These are phyloP conservation scores for Rhadinocentrus ornatus DNA, from an alignment of 2,797 vertebrate genomes.

Conservation along the genomic window DNA sequence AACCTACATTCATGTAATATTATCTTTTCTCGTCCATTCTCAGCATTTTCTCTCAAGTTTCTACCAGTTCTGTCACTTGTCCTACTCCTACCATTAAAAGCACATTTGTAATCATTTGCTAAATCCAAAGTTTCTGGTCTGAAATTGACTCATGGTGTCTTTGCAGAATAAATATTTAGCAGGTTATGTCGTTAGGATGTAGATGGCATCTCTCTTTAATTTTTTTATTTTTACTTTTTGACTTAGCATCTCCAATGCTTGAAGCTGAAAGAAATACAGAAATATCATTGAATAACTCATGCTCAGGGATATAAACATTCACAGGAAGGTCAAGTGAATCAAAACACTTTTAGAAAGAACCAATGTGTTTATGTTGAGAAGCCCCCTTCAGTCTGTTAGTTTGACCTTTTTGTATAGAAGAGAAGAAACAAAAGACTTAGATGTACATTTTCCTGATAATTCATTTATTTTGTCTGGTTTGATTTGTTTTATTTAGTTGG, in stretches of 20 bases:
- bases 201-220: conserved; percentile 29
- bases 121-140: neutral
- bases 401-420: conserved; percentile 47
- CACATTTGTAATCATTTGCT: conserved; percentile 13
- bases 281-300: conserved; percentile 71
- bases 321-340: conserved; percentile 52
- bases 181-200: conserved; percentile 20
- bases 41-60: neutral
- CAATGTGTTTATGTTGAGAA: conserved; percentile 38
- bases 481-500: conserved; percentile 29
- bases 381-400: conserved; percentile 27
- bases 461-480: conserved; percentile 19
- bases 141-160: conserved; percentile 53
- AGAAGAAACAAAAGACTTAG: conserved; percentile 34
- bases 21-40: neutral
- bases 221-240: neutral
- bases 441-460: conserved; percentile 46
- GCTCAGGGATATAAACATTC: conserved; percentile 64
- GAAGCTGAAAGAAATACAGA: conserved; percentile 51
- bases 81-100: neutral
- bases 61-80: conserved; percentile 6
- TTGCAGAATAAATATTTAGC: conserved; percentile 54
- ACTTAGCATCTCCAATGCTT: conserved; percentile 53
- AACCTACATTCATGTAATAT: neutral
- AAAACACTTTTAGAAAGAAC: conserved; percentile 52